These are phyloP conservation scores for Marmota monax DNA, from an alignment of 2,113 vertebrate genomes.

Conservation along the genomic window DNA sequence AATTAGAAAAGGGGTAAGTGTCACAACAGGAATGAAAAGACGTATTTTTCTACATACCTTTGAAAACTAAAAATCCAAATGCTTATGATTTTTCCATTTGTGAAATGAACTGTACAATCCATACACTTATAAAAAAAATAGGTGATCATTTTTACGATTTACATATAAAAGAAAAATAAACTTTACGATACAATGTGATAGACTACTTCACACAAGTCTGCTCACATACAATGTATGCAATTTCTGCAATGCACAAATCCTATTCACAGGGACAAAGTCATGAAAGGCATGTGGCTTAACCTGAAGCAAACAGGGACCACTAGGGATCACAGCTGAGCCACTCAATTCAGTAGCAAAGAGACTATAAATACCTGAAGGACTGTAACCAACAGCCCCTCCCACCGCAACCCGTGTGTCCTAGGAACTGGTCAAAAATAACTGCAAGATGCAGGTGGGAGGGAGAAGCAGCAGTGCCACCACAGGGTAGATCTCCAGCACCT, in stretches of 20 bases:
- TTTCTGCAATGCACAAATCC: slow-evolving; percentile 45
- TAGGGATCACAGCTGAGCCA: not conserved
- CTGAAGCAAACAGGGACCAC: not conserved
- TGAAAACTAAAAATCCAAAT: not conserved
- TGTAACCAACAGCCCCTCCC: not conserved
- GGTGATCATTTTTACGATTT: slow-evolving; percentile 81
- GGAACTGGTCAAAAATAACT: not conserved
- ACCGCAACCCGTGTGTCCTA: fast-evolving
- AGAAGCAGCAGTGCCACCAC: too few species aligned
- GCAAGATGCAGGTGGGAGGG: fast-evolving
- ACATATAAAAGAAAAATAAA: slow-evolving; percentile 81
- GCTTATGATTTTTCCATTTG: not conserved
- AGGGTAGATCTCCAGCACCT: not conserved
- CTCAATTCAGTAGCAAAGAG: not conserved
- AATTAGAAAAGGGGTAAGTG: not conserved
- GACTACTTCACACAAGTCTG: slow-evolving; percentile 77
- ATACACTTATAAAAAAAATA: slow-evolving; percentile 79
- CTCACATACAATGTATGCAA: slow-evolving; percentile 56
- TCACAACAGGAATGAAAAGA: not conserved
- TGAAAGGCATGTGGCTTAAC: slow-evolving; percentile 7
- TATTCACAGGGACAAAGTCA: slow-evolving; percentile 54
- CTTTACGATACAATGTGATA: slow-evolving; percentile 80
- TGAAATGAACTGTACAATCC: slow-evolving; percentile 58
- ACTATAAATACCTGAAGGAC: fast-evolving
- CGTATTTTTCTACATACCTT: not conserved